Evolutionary conservation across 2,797 vertebrate species (phyloP), one percentile per base, ranked within the genome.

Genomic region (Sternarchorhynchus goeldii): DNA sequence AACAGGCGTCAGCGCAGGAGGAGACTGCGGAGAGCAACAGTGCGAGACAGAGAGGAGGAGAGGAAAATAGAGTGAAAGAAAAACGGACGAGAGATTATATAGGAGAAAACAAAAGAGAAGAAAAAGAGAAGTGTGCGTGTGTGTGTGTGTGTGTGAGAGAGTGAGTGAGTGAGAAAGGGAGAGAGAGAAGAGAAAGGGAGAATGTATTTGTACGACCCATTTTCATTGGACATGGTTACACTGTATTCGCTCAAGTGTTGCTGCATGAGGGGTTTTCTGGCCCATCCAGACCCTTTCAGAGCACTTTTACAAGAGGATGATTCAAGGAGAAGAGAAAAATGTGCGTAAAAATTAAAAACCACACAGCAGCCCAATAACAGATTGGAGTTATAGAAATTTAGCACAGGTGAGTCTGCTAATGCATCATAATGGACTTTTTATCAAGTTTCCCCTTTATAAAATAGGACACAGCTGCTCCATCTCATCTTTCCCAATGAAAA

Each of bases 361-460:
- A 69, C 56, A 69, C 71, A 63, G 58, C 59, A 25, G 67, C 79
- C 75, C 17, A 39, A 73, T 68, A 72, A 82, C 65, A 80, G 76
- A 79, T 65, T 76, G 66, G 41, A 78, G 71, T 66, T 74, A 63
- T 59, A 62, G 81, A 83, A 70, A 82, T 87, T 82, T 66, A 82
- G 78, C 59, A 76, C 79, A 72, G 79, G 82, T 84, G 83, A 79
- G 71, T 66, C 69, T 39, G 62, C 74, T 87, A 86, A 87, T 87
- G 86, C 83, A 84, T 76, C 64, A 66, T 81, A 76, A 84, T 83
- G 81, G 79, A 81, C 82, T 84, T 85, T 82, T 82, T 72, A 83
- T 83, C 82, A 80, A 80, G 78, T 75, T 83, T 78, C 58, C 68
- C 77, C 72, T 63, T 65, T 84, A 82, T 75, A 32, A 75, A 81